Evolutionary conservation across 2,113 vertebrate species (phyloP).

Genomic region (Athene noctua): DNA sequence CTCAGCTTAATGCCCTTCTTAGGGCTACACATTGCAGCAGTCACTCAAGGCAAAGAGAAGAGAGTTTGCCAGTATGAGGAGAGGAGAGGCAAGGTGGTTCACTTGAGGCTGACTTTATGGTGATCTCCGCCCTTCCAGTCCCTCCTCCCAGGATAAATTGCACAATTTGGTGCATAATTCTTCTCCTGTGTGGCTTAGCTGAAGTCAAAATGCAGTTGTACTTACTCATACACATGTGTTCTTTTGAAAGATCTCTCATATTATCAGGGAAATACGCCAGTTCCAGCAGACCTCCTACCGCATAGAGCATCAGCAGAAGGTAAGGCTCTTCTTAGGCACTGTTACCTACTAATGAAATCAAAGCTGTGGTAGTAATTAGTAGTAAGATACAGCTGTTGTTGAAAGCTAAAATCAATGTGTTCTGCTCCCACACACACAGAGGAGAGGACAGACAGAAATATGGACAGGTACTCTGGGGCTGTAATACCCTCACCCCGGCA

Average conservation of each 20-base stretch:
- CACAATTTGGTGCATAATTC: not conserved
- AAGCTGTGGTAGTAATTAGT: not conserved
- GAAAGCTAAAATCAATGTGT: not conserved
- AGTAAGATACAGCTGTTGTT: not conserved
- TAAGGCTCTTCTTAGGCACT: constrained; percentile 53
- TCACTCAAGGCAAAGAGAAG: not conserved
- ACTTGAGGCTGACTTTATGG: not conserved
- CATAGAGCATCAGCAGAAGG: constrained; percentile 96
- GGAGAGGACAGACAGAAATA: not conserved
- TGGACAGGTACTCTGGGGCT: fast-evolving
- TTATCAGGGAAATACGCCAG: constrained; percentile 96
- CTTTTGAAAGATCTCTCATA: constrained; percentile 90
- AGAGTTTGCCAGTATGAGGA: not conserved
- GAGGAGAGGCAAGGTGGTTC: not conserved
- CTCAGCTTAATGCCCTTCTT: not conserved
- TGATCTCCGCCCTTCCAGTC: not conserved
- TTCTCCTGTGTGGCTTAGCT: not conserved
- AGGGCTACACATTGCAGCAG: not conserved
- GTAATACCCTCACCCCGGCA: not conserved
- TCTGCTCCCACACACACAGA: not conserved
- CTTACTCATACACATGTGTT: not conserved
- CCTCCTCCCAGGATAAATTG: not conserved
- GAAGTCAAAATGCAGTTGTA: not conserved
- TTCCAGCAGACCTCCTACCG: constrained; percentile 98
- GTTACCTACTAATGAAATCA: not conserved